Evolutionary conservation across 2,797 vertebrate genomes (phyloP).

Genomic region (Coilia nasus): DNA sequence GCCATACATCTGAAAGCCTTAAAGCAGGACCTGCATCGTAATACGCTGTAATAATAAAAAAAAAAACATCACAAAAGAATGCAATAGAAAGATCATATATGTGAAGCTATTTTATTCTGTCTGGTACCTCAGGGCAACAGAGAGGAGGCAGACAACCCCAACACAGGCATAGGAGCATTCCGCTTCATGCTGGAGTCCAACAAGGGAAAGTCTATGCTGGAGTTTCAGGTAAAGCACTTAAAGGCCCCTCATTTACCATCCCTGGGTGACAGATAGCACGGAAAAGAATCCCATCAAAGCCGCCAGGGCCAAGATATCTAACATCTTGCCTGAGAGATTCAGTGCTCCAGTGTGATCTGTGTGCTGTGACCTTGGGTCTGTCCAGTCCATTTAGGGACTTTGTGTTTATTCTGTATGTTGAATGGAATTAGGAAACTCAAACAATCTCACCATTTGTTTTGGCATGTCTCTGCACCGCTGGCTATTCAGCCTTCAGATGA

Average conservation of each 20-base stretch:
- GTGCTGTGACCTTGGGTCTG: background rate
- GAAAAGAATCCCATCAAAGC: background rate
- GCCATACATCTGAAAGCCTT: background rate
- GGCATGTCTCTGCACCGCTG: conserved; percentile 17
- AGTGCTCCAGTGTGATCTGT: conserved; percentile 6
- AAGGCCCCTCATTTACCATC: background rate
- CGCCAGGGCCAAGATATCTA: background rate
- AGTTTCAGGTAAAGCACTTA: conserved; percentile 86
- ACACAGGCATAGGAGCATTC: conserved; percentile 95
- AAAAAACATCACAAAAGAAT: background rate
- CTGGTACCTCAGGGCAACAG: conserved; percentile 81
- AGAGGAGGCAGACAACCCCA: conserved; percentile 95
- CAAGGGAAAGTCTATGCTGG: conserved; percentile 98
- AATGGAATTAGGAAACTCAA: conserved; percentile 15
- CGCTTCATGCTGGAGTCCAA: conserved; percentile 99
- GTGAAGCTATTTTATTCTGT: background rate
- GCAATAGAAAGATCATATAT: background rate
- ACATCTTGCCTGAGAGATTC: background rate
- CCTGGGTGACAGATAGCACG: background rate
- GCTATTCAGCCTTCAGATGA: background rate
- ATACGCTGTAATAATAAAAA: background rate
- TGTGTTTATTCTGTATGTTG: conserved; percentile 12
- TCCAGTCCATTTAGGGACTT: background rate
- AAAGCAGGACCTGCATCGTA: background rate
- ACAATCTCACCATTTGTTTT: conserved; percentile 18